Percentiles rank a stretch among this genome's conserved stretches.
These are phyloP conservation scores for Ametastegia equiseti DNA, from an alignment of 2,888 invertebrate genomes.

Conservation along the genomic window DNA sequence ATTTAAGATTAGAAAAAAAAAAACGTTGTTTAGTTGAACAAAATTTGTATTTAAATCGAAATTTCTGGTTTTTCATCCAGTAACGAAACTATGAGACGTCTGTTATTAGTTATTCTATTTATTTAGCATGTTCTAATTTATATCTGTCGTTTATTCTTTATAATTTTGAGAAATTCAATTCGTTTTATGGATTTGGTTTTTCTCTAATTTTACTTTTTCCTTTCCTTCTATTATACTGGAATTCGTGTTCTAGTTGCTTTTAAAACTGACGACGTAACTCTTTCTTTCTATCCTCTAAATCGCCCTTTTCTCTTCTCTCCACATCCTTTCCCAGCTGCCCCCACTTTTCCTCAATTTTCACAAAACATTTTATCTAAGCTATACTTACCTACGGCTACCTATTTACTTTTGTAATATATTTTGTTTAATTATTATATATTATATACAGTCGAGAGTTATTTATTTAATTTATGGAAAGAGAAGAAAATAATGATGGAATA, in stretches of 20 bases:
- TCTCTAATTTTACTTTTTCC: not conserved
- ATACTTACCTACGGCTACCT: constrained; percentile 56
- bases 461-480: constrained; percentile 72
- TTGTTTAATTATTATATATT: constrained; percentile 67
- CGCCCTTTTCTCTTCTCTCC: not conserved
- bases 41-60: not conserved
- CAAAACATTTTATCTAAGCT: constrained; percentile 59
- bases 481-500: constrained; percentile 45
- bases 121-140: not conserved
- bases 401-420: constrained; percentile 72
- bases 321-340: not conserved
- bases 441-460: constrained; percentile 69
- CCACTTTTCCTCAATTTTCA: constrained; percentile 48
- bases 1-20: not conserved
- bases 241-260: constrained; percentile 63
- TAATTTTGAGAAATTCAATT: not conserved
- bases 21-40: not conserved
- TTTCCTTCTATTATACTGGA: not conserved
- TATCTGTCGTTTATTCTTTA: not conserved
- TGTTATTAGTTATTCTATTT: not conserved
- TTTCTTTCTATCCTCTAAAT: constrained; percentile 44
- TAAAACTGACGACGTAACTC: constrained; percentile 58
- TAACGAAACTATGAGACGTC: not conserved
- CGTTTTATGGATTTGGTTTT: not conserved
- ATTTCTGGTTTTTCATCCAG: not conserved